These are phyloP conservation scores for Hirtodrosophila confusa DNA, from an alignment of 2,888 invertebrate genomes.

Conservation along the genomic window DNA sequence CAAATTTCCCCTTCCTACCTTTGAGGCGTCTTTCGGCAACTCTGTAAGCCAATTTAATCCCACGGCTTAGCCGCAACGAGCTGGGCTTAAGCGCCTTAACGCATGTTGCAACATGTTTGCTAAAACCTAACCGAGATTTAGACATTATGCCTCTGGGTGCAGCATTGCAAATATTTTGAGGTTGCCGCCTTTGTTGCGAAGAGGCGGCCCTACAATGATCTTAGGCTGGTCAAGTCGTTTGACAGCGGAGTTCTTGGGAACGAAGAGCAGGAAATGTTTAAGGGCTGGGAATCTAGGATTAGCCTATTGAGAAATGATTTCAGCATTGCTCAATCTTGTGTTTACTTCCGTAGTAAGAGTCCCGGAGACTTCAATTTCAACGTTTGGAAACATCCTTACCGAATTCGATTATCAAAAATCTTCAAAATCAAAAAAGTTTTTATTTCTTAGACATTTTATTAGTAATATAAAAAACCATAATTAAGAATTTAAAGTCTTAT, in stretches of 20 bases:
- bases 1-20: constrained; percentile 43
- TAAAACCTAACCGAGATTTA: constrained; percentile 41
- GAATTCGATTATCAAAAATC: too few relatives aligned
- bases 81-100: constrained; percentile 60
- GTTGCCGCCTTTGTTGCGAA: constrained; percentile 44
- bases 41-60: constrained; percentile 69
- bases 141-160: constrained; percentile 29
- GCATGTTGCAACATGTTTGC: constrained; percentile 65
- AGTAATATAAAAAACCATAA: too few relatives aligned
- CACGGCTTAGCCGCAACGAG: constrained; percentile 54
- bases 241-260: constrained; percentile 3
- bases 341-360: not conserved
- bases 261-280: constrained; percentile 1
- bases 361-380: too few relatives aligned
- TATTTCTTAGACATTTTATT: too few relatives aligned
- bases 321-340: not conserved
- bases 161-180: constrained; percentile 61
- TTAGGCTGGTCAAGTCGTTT: constrained; percentile 12
- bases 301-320: not conserved
- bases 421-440: too few relatives aligned
- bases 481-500: too few relatives aligned
- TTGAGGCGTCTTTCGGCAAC: constrained; percentile 37
- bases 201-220: constrained; percentile 51
- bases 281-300: not conserved
- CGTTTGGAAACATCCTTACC: too few relatives aligned